Evolutionary conservation across 1,140 invertebrate genomes (phyloP).

Genomic region (Diprion similis): DNA sequence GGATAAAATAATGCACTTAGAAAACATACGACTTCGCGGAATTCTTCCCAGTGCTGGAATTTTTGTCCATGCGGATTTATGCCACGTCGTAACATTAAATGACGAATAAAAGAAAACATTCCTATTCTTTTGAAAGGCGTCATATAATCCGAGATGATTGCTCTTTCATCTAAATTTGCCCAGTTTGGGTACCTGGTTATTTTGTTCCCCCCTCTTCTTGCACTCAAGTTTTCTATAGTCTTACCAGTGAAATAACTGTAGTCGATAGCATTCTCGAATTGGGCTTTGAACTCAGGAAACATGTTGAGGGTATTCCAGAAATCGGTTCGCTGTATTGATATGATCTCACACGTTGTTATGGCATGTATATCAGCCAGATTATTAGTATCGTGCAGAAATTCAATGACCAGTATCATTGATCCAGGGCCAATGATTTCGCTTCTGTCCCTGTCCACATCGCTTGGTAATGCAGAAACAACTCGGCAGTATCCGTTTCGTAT

Average conservation of each 20-base stretch:
- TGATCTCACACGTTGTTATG: neutral
- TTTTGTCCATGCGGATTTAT: neutral
- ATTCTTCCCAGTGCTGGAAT: neutral
- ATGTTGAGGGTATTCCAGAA: conserved; percentile 3
- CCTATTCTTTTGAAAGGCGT: neutral
- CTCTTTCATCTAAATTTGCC: neutral
- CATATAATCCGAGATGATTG: neutral
- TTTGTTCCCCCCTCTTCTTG: neutral
- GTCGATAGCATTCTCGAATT: neutral
- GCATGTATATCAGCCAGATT: neutral
- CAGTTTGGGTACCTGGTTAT: neutral
- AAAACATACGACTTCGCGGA: neutral
- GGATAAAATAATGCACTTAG: neutral
- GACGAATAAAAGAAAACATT: neutral
- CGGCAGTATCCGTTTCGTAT: neutral
- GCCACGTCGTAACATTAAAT: neutral
- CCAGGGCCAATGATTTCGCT: neutral
- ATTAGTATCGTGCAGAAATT: neutral
- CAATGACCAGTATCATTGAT: neutral
- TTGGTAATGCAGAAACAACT: neutral
- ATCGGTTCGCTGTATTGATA: neutral
- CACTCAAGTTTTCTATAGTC: neutral
- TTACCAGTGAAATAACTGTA: neutral
- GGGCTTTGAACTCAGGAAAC: conserved; percentile 2
- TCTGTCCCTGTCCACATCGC: neutral